Base-by-base conservation (phyloP, 2,888 invertebrate species). In the Nephrotoma flavescens region DNA sequence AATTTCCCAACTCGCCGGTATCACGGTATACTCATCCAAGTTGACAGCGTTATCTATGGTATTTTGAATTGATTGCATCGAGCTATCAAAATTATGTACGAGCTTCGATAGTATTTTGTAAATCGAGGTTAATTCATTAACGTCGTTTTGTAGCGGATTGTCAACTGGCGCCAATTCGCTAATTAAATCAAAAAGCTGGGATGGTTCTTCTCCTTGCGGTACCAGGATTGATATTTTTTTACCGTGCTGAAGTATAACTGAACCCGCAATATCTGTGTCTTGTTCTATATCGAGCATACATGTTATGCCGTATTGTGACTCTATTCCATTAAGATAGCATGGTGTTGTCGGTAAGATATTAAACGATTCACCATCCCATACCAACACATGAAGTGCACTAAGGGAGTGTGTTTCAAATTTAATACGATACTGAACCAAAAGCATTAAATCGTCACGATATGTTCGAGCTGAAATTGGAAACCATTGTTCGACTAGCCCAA, bases 331-430 rank as follows among this genome's bases (percentile, higher is more conserved):
- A 71, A 90, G 87, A 0, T 89, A 88, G 87, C 92, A 92, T 2
- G 91, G 91, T 4, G 90, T 88, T 0, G 90, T 90, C 44, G 90
- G 87, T 41, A 89, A 90, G 1, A 89, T 89, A 87, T 91, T 90
- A 86, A 92, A 92, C 0, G 90, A 89, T 15, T 91, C 89, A 0
- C 92, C 92, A 88, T 92, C 89, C 92, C 92, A 92, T 7, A 91
- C 89, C 0, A 92, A 89, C 44, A 91, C 89, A 87, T 92, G 92
- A 41, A 92, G 87, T 4, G 90, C 90, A 0, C 89, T 88, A 6
- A 91, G 41, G 0, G 88, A 88, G 87, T 92, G 92, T 0, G 91
- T 90, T 41, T 89, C 88, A 85, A 91, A 92, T 84, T 89, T 88
- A 0, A 92, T 90, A 4, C 89, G 89, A 88, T 92, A 92, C 88